Percentiles rank a stretch among this genome's conserved stretches.
These are phyloP conservation scores for Tangara arthus DNA, from an alignment of 2,797 vertebrate genomes.

Conservation along the genomic window DNA sequence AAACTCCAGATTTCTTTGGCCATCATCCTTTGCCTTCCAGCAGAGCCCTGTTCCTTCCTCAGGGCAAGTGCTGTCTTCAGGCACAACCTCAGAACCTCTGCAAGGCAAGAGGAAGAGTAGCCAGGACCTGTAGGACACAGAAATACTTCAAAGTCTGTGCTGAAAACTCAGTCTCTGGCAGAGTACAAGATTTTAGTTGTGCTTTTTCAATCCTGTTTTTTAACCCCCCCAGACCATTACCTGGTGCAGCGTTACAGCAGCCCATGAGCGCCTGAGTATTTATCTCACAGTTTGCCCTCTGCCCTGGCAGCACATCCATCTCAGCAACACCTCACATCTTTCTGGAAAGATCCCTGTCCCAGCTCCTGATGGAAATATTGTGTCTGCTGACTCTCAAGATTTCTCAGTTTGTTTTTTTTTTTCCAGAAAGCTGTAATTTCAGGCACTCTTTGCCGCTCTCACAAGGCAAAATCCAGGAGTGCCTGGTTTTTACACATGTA, in stretches of 20 bases:
- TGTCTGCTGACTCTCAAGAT: background rate
- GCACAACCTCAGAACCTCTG: background rate
- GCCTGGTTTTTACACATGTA: rapidly evolving
- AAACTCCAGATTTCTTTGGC: background rate
- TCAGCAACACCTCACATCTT: background rate
- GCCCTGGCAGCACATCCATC: conserved; percentile 15
- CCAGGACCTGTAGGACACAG: background rate
- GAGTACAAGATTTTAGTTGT: background rate
- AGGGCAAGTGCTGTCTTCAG: background rate
- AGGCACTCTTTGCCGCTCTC: rapidly evolving
- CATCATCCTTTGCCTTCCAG: background rate
- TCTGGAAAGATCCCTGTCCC: background rate
- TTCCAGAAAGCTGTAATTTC: background rate
- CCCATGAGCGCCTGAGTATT: conserved; percentile 28
- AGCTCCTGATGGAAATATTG: background rate
- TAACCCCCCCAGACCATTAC: background rate
- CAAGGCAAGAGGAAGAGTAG: background rate
- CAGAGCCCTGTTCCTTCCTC: background rate
- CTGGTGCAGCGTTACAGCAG: background rate
- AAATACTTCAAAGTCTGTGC: background rate
- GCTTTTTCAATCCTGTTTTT: background rate
- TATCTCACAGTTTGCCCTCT: conserved; percentile 58
- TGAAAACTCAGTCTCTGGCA: background rate
- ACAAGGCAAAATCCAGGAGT: background rate
- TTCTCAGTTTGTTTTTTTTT: background rate